Evolutionary conservation across 2,888 invertebrate species (phyloP).

Genomic region (Plagodis dolabraria): DNA sequence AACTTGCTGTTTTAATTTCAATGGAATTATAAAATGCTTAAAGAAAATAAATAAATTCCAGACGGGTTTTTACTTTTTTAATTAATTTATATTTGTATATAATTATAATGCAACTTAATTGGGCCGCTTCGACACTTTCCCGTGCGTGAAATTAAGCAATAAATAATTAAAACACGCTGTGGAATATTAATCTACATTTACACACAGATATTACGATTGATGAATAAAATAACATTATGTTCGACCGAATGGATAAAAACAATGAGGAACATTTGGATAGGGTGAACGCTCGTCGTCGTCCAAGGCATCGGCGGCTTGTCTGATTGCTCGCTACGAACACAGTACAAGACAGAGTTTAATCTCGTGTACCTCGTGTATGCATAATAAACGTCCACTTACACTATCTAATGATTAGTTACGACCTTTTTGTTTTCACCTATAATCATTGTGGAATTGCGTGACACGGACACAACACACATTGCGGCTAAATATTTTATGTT

Average conservation of each 20-base stretch:
- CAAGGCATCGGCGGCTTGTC: slow-evolving; percentile 10
- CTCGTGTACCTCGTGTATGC: too few relatives aligned
- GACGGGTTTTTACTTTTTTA: too few relatives aligned
- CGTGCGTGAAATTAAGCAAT: slow-evolving; percentile 6
- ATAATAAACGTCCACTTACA: too few relatives aligned
- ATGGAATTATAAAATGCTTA: too few relatives aligned
- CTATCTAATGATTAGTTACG: too few relatives aligned
- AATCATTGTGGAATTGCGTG: too few relatives aligned
- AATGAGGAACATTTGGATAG: slow-evolving; percentile 27
- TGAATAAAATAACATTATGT: slow-evolving; percentile 26
- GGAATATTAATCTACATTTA: slow-evolving; percentile 12
- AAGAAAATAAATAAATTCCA: too few relatives aligned
- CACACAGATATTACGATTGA: slow-evolving; percentile 14
- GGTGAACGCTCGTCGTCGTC: slow-evolving; percentile 14
- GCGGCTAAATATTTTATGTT: too few relatives aligned
- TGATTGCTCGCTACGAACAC: slow-evolving; percentile 22
- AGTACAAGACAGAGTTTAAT: slow-evolving; percentile 10
- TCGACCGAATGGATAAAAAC: slow-evolving; percentile 32
- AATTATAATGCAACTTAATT: background rate
- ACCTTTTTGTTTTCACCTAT: too few relatives aligned
- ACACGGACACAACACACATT: too few relatives aligned
- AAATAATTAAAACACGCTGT: slow-evolving; percentile 5
- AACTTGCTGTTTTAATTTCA: too few relatives aligned
- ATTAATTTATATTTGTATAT: too few relatives aligned
- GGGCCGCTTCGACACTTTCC: background rate